Conservation (phyloP, 2,113 vertebrate species). For the Pachyramphus minor region DNA sequence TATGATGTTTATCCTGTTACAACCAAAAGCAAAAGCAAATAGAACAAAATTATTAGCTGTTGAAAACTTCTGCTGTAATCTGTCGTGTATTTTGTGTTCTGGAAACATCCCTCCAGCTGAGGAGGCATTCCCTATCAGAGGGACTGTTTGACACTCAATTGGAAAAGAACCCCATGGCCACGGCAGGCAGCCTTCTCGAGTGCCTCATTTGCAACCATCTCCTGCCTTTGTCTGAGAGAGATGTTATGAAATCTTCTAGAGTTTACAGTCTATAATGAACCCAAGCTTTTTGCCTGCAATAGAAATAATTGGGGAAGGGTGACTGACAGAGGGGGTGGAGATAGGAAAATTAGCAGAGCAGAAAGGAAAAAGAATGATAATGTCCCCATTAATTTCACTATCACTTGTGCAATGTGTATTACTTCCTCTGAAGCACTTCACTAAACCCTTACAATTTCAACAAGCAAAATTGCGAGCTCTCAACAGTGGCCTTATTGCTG, state of each 20-base stretch:
- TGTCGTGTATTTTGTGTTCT: rapidly evolving
- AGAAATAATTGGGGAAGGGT: neutral
- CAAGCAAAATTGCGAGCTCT: constrained; percentile 61
- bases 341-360: neutral
- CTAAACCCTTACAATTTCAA: constrained; percentile 55
- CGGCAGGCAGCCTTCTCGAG: constrained; percentile 68
- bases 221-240: constrained; percentile 82
- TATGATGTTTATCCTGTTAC: neutral
- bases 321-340: constrained; percentile 29
- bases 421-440: constrained; percentile 54
- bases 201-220: constrained; percentile 72
- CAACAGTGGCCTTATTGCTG: constrained; percentile 46
- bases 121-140: neutral
- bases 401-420: constrained; percentile 20
- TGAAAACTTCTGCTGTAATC: neutral
- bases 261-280: constrained; percentile 76
- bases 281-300: constrained; percentile 79
- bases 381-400: constrained; percentile 54
- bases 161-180: constrained; percentile 82
- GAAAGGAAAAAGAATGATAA: neutral
- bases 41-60: neutral
- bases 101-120: neutral
- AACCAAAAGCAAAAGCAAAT: neutral
- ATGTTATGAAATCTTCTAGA: constrained; percentile 80
- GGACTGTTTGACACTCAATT: constrained; percentile 49